Evolutionary conservation across 2,888 invertebrate genomes (phyloP), one percentile per base, ranked within the genome.

Genomic region (Hyposoter dolosus): DNA sequence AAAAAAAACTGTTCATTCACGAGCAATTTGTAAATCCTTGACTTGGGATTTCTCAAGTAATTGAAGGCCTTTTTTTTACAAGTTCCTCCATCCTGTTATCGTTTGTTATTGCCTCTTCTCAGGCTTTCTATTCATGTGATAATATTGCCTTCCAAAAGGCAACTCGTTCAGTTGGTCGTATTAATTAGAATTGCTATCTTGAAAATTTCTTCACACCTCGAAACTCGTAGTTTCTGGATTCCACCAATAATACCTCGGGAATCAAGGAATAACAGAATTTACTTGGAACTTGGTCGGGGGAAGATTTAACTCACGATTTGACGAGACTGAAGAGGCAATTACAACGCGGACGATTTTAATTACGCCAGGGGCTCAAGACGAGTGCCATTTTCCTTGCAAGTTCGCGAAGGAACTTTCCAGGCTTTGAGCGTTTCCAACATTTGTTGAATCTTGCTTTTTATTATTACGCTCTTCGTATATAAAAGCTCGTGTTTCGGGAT

Each of bases 281-380:
- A 65, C 65, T 35, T 17, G 15, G 47, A 75, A 43, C 9, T 1
- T 1, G 1, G 47, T 47, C 45, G 43, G 45, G n/a, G 43, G 56
- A 40, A 60, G 35, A 35, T 40, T 10, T 76, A 32, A 53, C 65
- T 81, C 47, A 72, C 72, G 72, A 60, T 77, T 66, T 65, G 23
- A 53, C 35, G 32, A 68, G 68, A 66, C n/a, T 53, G 65, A 75
- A 82, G 71, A 75, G 82, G 69, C 85, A 85, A 82, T 78, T 82
- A 76, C 74, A n/a, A 56, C 40, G 23, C 35, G 50, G 60, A 68
- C 66, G 63, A 72, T 82, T 79, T 79, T 82, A 82, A 85, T 85
- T 84, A 77, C 84, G 43, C 63, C 65, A 28, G 68, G 68, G 63
- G 50, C 82, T 82, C 78, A 56, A 79, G 82, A 79, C 82, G 47